These are phyloP conservation scores for Drosophila robusta DNA, from an alignment of 2,888 invertebrate species.

Conservation along the genomic window DNA sequence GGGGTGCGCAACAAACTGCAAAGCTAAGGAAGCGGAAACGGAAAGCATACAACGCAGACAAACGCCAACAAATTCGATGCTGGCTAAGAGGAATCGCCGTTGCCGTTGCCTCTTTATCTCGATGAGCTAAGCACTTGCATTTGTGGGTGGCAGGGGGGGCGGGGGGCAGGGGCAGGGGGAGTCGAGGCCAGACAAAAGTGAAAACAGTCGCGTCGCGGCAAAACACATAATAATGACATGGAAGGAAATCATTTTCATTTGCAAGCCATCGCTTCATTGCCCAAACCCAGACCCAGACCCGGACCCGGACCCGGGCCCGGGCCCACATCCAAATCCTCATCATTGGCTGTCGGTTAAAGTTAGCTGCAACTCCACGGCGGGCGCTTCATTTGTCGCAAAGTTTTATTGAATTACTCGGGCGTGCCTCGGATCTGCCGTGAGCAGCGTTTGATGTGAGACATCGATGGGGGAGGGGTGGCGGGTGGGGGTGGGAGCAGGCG, in stretches of 20 bases:
- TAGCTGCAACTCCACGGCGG: conserved; percentile 53
- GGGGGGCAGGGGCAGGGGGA: conserved; percentile 5
- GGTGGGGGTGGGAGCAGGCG: too few species aligned
- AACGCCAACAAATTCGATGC: conserved; percentile 68
- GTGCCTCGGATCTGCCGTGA: conserved; percentile 64
- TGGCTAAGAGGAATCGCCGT: conserved; percentile 49
- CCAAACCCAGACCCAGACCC: too few species aligned
- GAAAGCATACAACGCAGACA: conserved; percentile 78
- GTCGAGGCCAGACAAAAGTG: conserved; percentile 60
- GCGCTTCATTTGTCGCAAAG: conserved; percentile 81
- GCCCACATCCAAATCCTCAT: conserved; percentile 1
- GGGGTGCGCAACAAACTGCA: conserved; percentile 63
- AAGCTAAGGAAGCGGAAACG: conserved; percentile 80
- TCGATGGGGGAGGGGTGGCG: too few species aligned
- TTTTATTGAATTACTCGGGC: conserved; percentile 81
- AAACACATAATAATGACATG: conserved; percentile 79
- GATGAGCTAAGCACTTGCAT: conserved; percentile 55
- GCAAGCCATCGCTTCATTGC: conserved; percentile 68
- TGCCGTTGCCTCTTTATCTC: conserved; percentile 44
- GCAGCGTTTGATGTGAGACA: conserved; percentile 55
- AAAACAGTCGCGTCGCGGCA: conserved; percentile 64
- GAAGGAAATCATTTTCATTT: conserved; percentile 80
- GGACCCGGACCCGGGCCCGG: too few species aligned
- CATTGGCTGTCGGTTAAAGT: conserved; percentile 55
- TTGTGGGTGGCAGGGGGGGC: conserved; percentile 3